Base-by-base conservation (phyloP, 2,888 invertebrate species). In the Helobdella robusta region DNA sequence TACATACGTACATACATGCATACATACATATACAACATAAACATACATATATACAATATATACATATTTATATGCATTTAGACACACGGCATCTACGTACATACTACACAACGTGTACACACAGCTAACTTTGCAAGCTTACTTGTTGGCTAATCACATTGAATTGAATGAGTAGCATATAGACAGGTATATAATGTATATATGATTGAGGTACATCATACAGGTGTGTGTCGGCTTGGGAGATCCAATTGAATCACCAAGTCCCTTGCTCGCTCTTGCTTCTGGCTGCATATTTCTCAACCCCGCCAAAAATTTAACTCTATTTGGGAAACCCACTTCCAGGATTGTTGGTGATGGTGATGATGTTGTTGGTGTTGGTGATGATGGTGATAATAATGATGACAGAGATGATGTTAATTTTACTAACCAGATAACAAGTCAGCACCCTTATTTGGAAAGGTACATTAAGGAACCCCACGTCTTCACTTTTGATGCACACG, bases 251-350 rank as follows among this genome's bases (percentile, higher is more conserved):
- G 70, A 70, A 61, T 66, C 68, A n/a, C 65, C 67, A 11, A 67
- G 70, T 23, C 67, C 59, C 20, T 40, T 70, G 20, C 65, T 69
- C 30, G 67, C 66, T 20, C 34, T 70, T n/a, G 61, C 70, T 15
- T 35, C 32, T 18, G 70, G 70, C n/a, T 70, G 69, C 54, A 36
- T 67, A 20, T 70, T 70, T 52, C 52, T 70, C 54, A 70, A 70
- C 50, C 70, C 70, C 15, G 25, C 23, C 1, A 30, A 60, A n/a
- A 66, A 64, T 23, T 32, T 44, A 3, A 63, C 35, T 15, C 64
- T 66, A 15, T 11, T 1, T 1, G 64, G 66, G 20, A 66, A 66
- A 44, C 66, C 66, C 8, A 66, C 66, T 25, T 28, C 50, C 25
- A 40, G 66, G 30, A 34, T 30, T 25, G 66, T 66, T 8, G 36